Evolutionary conservation across 2,797 vertebrate genomes (phyloP).

Genomic region (Smutsia gigantea): DNA sequence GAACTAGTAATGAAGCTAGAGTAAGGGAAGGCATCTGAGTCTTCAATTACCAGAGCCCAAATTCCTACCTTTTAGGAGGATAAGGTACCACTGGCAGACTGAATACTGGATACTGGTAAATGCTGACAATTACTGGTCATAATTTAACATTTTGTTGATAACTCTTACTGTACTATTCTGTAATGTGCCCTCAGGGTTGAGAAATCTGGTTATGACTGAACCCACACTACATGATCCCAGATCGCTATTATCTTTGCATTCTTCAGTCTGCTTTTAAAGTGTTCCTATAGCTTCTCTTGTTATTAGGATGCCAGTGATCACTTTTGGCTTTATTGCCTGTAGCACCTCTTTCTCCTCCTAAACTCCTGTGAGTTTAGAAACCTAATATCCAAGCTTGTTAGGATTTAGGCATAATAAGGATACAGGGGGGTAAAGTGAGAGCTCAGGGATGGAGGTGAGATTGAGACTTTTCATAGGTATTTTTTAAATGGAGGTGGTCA

Average conservation of each 20-base stretch:
- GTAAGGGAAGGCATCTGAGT: background rate
- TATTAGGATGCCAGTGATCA: background rate
- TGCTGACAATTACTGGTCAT: background rate
- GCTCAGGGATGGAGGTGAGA: background rate
- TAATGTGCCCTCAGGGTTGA: background rate
- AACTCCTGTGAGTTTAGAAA: background rate
- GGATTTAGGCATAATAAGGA: background rate
- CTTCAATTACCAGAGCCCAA: background rate
- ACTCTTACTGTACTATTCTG: background rate
- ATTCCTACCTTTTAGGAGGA: background rate
- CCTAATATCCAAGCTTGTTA: background rate
- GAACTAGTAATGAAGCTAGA: background rate
- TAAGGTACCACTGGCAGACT: background rate
- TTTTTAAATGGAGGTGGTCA: background rate
- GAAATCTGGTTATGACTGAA: background rate
- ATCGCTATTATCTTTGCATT: background rate
- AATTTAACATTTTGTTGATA: background rate
- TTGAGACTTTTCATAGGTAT: background rate
- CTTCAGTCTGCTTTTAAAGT: background rate
- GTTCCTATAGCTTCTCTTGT: background rate
- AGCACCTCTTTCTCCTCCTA: background rate
- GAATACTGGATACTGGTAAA: background rate
- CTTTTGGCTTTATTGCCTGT: background rate
- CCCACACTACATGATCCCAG: background rate
- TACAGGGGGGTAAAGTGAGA: background rate